phyloP scores from a whole-genome alignment of 2,888 invertebrate species.

The Noctua janthina region DNA sequence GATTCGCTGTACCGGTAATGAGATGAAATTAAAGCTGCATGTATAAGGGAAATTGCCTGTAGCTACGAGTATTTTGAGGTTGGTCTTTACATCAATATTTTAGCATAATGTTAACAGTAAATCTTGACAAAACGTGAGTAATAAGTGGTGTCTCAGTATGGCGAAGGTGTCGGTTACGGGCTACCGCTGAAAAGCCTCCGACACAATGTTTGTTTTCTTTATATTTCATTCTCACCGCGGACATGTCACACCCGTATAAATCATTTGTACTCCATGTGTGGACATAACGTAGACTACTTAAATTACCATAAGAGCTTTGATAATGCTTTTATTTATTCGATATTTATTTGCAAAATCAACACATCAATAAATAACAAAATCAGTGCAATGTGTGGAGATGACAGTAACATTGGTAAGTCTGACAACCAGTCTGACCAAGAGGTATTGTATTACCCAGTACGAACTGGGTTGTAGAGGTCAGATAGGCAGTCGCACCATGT shows the following conservation, averaged over 20 bases:
- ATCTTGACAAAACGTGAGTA: slow-evolving; percentile 50
- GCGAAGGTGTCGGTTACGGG: slow-evolving; percentile 25
- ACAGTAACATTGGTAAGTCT: too few species aligned
- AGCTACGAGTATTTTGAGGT: slow-evolving; percentile 68
- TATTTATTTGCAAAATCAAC: neutral
- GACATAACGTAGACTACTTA: slow-evolving; percentile 60
- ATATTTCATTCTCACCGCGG: slow-evolving; percentile 71
- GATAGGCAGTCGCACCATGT: too few species aligned
- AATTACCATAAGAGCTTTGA: neutral
- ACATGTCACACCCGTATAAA: slow-evolving; percentile 69
- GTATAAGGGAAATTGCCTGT: slow-evolving; percentile 73
- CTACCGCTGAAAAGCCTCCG: slow-evolving; percentile 55
- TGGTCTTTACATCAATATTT: slow-evolving; percentile 66
- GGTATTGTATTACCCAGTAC: too few species aligned
- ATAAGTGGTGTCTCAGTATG: slow-evolving; percentile 39
- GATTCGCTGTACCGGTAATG: slow-evolving; percentile 73
- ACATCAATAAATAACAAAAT: too few species aligned
- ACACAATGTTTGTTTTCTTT: slow-evolving; percentile 69
- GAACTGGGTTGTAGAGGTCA: too few species aligned
- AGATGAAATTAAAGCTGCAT: slow-evolving; percentile 73
- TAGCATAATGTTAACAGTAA: slow-evolving; percentile 63
- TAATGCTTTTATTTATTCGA: neutral
- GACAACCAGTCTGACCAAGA: too few species aligned
- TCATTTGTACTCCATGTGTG: slow-evolving; percentile 65
- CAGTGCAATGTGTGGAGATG: too few species aligned